Percentiles rank a stretch among this genome's conserved stretches.
These are phyloP conservation scores for Pterocles orientalis DNA, from an alignment of 2,113 vertebrate species.

Conservation along the genomic window DNA sequence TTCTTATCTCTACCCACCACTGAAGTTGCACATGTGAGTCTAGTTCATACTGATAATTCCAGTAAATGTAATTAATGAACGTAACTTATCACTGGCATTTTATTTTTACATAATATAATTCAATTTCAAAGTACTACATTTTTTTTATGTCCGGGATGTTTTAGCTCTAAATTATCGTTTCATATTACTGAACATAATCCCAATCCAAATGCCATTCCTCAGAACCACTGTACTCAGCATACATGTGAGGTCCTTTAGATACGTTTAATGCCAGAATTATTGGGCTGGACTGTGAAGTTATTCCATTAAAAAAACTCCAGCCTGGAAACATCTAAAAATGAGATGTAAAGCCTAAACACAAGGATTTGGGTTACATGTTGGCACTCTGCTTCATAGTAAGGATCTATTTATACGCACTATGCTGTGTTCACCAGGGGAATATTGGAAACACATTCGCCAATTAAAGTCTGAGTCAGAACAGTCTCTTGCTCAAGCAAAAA, in stretches of 20 bases:
- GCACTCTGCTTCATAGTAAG: neutral
- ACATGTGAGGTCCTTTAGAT: neutral
- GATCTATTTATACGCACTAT: neutral
- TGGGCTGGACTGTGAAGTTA: neutral
- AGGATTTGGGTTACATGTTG: slow-evolving; percentile 20
- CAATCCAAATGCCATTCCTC: neutral
- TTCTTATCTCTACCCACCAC: neutral
- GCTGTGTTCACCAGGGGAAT: neutral
- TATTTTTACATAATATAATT: neutral
- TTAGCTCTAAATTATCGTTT: neutral
- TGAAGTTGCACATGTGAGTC: neutral
- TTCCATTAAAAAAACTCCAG: neutral
- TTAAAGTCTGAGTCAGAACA: slow-evolving; percentile 53
- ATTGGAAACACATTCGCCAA: slow-evolving; percentile 38
- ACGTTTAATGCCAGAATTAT: neutral
- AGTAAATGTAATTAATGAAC: neutral
- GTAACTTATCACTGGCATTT: neutral
- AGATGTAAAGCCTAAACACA: neutral
- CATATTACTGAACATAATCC: neutral
- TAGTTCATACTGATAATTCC: neutral
- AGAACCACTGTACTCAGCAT: neutral
- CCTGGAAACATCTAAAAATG: neutral
- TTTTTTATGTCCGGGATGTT: neutral
- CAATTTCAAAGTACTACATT: neutral
- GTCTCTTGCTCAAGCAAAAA: slow-evolving; percentile 9